These are phyloP conservation scores for Danionella dracula DNA, from an alignment of 2,797 vertebrate species.

Conservation along the genomic window DNA sequence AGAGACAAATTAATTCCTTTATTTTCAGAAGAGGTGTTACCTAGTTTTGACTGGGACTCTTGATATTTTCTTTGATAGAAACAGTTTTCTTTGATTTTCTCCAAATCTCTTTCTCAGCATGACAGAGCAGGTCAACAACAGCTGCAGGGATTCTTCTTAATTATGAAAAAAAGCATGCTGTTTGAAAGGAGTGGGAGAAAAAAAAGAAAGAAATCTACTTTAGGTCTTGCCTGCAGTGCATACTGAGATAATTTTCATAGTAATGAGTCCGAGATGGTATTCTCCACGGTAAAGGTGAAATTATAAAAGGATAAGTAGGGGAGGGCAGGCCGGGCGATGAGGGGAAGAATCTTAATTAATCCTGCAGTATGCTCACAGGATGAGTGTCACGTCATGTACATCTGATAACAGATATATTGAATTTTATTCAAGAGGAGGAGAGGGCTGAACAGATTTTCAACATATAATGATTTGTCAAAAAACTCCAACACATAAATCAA, in stretches of 20 bases:
- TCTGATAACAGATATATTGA: background rate
- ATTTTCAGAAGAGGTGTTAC: conserved; percentile 31
- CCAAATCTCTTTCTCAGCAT: conserved; percentile 40
- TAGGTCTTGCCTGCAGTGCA: conserved; percentile 35
- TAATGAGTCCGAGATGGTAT: conserved; percentile 43
- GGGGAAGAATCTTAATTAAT: conserved; percentile 19
- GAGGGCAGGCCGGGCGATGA: conserved; percentile 12
- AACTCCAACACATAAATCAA: too few species aligned
- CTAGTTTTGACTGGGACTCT: conserved; percentile 24
- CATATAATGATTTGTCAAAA: background rate
- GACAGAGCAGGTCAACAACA: conserved; percentile 51
- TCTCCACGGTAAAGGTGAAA: conserved; percentile 38
- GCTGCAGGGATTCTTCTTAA: conserved; percentile 50
- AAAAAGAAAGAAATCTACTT: conserved; percentile 22
- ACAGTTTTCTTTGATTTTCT: conserved; percentile 52
- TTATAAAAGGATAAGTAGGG: conserved; percentile 34
- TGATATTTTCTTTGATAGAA: conserved; percentile 54
- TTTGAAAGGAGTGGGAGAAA: conserved; percentile 20
- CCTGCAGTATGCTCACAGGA: conserved; percentile 21
- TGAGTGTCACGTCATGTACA: conserved; percentile 7
- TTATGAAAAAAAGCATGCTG: conserved; percentile 51
- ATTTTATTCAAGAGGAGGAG: background rate
- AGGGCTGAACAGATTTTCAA: background rate
- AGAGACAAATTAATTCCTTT: background rate
- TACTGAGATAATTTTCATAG: conserved; percentile 37